A percentile compares a stretch with the other conserved stretches of the same genome.
These are phyloP conservation scores for Oreochromis spilurus DNA, from an alignment of 2,113 vertebrate genomes.

Conservation along the genomic window DNA sequence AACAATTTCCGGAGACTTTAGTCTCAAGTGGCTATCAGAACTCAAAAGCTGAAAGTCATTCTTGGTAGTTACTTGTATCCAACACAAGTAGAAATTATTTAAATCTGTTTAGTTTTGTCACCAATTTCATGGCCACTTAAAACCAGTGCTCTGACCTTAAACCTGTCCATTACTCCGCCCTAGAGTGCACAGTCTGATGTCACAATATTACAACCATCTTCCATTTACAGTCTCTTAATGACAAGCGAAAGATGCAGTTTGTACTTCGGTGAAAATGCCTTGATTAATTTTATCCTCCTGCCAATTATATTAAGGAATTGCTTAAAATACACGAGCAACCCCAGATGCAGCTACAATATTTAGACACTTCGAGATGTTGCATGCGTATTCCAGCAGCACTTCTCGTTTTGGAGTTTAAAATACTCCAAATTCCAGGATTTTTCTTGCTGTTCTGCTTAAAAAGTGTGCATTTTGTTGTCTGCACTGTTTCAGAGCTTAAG, in stretches of 20 bases:
- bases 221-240: too few relatives aligned
- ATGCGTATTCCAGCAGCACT: not conserved
- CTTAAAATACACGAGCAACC: not conserved
- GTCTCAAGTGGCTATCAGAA: not conserved
- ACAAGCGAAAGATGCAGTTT: too few relatives aligned
- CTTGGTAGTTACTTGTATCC: not conserved
- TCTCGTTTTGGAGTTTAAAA: not conserved
- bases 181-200: not conserved
- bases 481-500: not conserved
- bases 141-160: not conserved
- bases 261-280: too few relatives aligned
- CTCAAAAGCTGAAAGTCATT: not conserved
- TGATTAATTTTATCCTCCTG: not conserved
- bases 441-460: not conserved
- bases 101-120: not conserved
- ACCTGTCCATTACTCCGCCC: not conserved
- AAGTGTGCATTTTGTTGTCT: not conserved
- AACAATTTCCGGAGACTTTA: not conserved
- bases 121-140: not conserved
- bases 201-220: not conserved
- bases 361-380: not conserved
- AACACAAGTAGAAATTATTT: not conserved
- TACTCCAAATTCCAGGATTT: not conserved
- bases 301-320: not conserved
- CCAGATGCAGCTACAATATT: not conserved